These are phyloP conservation scores for Mactromeris polynyma DNA, from an alignment of 2,888 invertebrate species.

Conservation along the genomic window DNA sequence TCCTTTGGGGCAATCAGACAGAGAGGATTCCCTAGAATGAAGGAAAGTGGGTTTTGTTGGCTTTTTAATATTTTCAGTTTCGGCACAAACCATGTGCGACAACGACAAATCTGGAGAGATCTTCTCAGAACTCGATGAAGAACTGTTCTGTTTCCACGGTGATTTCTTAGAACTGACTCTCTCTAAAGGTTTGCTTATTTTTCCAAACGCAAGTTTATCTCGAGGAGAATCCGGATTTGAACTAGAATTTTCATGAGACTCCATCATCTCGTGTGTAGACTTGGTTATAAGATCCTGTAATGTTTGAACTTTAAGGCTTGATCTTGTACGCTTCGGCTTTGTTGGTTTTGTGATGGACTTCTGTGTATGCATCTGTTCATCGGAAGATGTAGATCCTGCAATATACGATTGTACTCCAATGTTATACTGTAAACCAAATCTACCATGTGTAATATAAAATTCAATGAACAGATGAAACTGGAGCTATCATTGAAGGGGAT, in stretches of 20 bases:
- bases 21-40: slow-evolving; percentile 69
- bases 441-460: too few relatives aligned
- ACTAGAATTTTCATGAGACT: slow-evolving; percentile 60
- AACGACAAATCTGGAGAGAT: slow-evolving; percentile 48
- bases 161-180: slow-evolving; percentile 30
- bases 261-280: slow-evolving; percentile 41
- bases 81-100: slow-evolving; percentile 32
- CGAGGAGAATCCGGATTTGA: slow-evolving; percentile 74
- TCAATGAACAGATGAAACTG: too few relatives aligned
- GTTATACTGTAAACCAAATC: too few relatives aligned
- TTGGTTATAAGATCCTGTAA: slow-evolving; percentile 57
- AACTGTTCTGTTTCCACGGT: slow-evolving; percentile 42
- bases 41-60: slow-evolving; percentile 81
- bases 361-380: slow-evolving; percentile 36
- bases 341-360: slow-evolving; percentile 24
- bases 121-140: slow-evolving; percentile 61
- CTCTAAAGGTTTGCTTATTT: slow-evolving; percentile 40
- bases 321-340: slow-evolving; percentile 36
- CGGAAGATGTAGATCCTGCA: slow-evolving; percentile 63
- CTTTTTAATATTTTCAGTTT: slow-evolving; percentile 64
- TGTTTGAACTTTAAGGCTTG: slow-evolving; percentile 55
- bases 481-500: too few relatives aligned
- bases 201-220: slow-evolving; percentile 60
- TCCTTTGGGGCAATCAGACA: slow-evolving; percentile 69
- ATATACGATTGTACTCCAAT: too few relatives aligned